Percentiles rank a stretch among this genome's conserved stretches.
Evolutionary conservation across 2,797 vertebrate species (phyloP).

Genomic region (Clamator glandarius): DNA sequence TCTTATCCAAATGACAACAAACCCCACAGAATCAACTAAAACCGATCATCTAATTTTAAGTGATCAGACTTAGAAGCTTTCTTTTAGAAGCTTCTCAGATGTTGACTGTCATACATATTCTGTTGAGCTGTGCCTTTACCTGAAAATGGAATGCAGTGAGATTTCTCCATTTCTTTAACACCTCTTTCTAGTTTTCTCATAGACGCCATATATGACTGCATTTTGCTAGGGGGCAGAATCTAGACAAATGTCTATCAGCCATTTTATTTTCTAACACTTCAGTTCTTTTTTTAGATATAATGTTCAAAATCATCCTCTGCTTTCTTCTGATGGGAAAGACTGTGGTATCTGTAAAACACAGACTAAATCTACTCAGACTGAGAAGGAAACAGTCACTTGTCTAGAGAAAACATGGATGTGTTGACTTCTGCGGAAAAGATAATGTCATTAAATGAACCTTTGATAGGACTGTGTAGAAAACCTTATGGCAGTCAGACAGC

Average conservation of each 20-base stretch:
- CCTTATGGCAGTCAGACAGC: accelerated
- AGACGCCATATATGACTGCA: background rate
- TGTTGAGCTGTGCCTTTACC: background rate
- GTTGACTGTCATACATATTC: background rate
- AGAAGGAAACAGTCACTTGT: background rate
- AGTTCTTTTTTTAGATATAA: too few relatives aligned
- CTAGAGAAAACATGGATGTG: background rate
- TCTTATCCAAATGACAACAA: background rate
- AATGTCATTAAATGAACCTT: background rate
- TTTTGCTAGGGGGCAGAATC: background rate
- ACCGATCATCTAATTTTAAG: background rate
- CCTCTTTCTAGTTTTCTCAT: background rate
- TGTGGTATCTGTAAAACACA: background rate
- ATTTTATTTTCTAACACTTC: background rate
- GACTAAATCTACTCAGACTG: background rate
- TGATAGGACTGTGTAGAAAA: background rate
- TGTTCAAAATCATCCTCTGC: background rate
- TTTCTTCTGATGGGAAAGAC: background rate
- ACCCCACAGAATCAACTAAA: background rate
- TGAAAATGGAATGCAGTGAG: background rate
- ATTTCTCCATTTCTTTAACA: background rate
- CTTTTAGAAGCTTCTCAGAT: background rate
- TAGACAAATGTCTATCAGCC: background rate
- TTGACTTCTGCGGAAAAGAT: background rate
- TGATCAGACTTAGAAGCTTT: background rate